These are phyloP conservation scores for Phthorimaea operculella DNA, from an alignment of 1,140 invertebrate genomes.

Conservation along the genomic window DNA sequence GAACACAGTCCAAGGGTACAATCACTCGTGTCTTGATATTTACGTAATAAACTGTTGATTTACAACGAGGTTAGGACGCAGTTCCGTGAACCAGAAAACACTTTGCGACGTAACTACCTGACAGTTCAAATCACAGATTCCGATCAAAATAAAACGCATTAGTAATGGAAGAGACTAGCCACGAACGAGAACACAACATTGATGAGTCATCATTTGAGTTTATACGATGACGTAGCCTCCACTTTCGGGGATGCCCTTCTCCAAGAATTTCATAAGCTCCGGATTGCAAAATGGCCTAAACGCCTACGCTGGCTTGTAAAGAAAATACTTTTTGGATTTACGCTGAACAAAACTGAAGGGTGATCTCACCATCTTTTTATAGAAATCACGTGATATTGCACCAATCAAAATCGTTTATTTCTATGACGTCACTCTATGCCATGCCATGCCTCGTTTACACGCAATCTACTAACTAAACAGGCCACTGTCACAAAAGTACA, in stretches of 20 bases:
- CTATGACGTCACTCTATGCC: constrained; percentile 33
- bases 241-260: constrained; percentile 63
- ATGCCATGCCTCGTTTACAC: not conserved
- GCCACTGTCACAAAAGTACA: too few species aligned
- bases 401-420: constrained; percentile 35
- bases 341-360: constrained; percentile 40
- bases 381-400: constrained; percentile 43
- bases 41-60: constrained; percentile 32
- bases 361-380: constrained; percentile 55
- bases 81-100: constrained; percentile 14
- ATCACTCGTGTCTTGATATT: constrained; percentile 17
- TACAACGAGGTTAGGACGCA: constrained; percentile 8
- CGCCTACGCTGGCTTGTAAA: constrained; percentile 33
- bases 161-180: constrained; percentile 36
- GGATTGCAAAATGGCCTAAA: constrained; percentile 44
- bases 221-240: constrained; percentile 48
- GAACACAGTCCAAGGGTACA: constrained; percentile 6
- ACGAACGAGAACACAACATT: constrained; percentile 58
- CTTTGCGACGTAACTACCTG: constrained; percentile 22
- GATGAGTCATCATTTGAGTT: constrained; percentile 58
- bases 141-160: constrained; percentile 46
- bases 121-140: constrained; percentile 54
- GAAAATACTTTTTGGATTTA: constrained; percentile 38
- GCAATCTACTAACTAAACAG: too few species aligned
- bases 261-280: constrained; percentile 42